phyloP scores from a whole-genome alignment of 2,113 vertebrate species.

The Myotis lucifugus region DNA sequence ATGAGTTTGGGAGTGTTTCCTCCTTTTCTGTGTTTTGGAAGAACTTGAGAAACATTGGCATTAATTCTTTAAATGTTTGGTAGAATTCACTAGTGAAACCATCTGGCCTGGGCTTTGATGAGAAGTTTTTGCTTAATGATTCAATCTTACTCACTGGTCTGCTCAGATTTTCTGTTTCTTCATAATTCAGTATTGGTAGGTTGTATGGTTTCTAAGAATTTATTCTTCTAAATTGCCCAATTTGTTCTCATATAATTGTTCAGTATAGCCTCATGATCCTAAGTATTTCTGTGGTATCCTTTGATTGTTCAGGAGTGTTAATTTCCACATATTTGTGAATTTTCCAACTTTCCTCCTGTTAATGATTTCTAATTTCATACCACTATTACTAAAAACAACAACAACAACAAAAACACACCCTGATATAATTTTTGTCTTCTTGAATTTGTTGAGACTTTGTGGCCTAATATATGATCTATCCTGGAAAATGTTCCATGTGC shows the following conservation, averaged over 20 bases:
- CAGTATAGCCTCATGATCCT: background rate
- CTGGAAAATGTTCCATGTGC: background rate
- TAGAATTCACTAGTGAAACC: background rate
- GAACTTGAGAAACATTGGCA: background rate
- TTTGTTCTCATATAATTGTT: background rate
- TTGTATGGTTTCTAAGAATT: background rate
- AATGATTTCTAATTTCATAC: background rate
- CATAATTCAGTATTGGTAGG: background rate
- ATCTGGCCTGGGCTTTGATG: background rate
- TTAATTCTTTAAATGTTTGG: background rate
- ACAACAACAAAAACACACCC: background rate
- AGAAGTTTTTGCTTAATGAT: background rate
- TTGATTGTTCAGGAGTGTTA: background rate
- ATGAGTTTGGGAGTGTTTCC: background rate
- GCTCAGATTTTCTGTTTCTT: background rate
- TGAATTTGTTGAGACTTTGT: background rate
- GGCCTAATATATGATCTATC: background rate
- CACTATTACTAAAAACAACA: background rate
- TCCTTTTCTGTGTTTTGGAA: background rate
- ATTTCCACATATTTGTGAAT: background rate
- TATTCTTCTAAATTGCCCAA: background rate
- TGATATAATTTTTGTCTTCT: background rate
- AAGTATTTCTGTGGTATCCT: background rate
- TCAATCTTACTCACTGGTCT: background rate
- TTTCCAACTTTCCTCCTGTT: background rate